Conservation (phyloP, 2,113 vertebrate genomes). For the Poeciliopsis occidentalis region DNA sequence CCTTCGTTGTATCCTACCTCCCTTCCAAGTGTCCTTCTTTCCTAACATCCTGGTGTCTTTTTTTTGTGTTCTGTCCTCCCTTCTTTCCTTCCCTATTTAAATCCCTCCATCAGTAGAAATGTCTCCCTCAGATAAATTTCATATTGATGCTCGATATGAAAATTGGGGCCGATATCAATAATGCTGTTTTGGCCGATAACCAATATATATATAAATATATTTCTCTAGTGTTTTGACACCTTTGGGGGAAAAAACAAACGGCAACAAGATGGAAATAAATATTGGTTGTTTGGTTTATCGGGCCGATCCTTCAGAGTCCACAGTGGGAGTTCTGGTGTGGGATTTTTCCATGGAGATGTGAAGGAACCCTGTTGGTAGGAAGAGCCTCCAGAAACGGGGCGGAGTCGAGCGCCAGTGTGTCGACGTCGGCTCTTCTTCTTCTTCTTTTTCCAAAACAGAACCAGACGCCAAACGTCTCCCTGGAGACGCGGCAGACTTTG, state of each 20-base stretch:
- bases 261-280: too few species aligned
- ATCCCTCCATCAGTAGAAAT: neutral
- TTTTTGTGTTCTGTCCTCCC: too few species aligned
- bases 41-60: neutral
- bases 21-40: conserved; percentile 3
- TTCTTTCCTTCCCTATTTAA: neutral
- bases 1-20: too few species aligned
- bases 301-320: neutral
- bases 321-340: neutral
- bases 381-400: conserved; percentile 19
- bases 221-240: too few species aligned
- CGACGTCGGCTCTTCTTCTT: conserved; percentile 56
- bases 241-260: too few species aligned
- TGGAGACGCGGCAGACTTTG: conserved; percentile 30
- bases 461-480: conserved; percentile 68
- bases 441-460: conserved; percentile 41
- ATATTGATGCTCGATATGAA: too few species aligned
- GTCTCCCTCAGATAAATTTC: neutral
- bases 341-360: neutral
- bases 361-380: conserved; percentile 13
- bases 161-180: too few species aligned
- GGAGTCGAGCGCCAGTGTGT: conserved; percentile 64
- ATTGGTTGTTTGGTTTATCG: too few species aligned
- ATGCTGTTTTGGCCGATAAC: too few species aligned
- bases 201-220: too few species aligned